Percentiles rank a stretch among this genome's conserved stretches.
Conservation (phyloP, 2,113 vertebrate genomes). For the Crotalus helleri region DNA sequence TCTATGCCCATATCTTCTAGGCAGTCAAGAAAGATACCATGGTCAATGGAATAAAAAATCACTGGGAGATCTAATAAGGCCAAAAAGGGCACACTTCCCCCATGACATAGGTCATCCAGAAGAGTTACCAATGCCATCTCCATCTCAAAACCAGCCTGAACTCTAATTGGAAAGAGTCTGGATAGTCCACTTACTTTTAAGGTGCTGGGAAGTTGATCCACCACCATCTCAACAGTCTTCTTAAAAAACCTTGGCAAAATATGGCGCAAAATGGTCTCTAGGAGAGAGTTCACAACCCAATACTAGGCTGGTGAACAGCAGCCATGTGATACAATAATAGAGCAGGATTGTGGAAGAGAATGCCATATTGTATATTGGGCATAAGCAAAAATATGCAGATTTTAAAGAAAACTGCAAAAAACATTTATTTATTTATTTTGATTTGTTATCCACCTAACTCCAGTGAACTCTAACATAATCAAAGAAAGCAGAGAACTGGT, state of each 20-base stretch:
- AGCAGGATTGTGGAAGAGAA: background rate
- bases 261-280: background rate
- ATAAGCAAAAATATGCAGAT: background rate
- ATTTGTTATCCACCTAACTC: background rate
- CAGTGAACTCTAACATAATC: background rate
- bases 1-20: background rate
- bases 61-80: background rate
- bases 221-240: background rate
- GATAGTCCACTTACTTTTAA: background rate
- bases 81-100: background rate
- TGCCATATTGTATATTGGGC: background rate
- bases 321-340: background rate
- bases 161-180: background rate
- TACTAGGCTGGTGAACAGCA: background rate
- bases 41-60: background rate
- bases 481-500: background rate
- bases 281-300: background rate
- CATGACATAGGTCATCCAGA: background rate
- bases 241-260: background rate
- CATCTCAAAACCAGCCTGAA: background rate
- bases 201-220: background rate
- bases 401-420: background rate
- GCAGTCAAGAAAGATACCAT: background rate
- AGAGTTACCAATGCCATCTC: background rate
- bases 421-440: background rate